phyloP scores from a whole-genome alignment of 2,797 vertebrate genomes.

The Paguma larvata region DNA sequence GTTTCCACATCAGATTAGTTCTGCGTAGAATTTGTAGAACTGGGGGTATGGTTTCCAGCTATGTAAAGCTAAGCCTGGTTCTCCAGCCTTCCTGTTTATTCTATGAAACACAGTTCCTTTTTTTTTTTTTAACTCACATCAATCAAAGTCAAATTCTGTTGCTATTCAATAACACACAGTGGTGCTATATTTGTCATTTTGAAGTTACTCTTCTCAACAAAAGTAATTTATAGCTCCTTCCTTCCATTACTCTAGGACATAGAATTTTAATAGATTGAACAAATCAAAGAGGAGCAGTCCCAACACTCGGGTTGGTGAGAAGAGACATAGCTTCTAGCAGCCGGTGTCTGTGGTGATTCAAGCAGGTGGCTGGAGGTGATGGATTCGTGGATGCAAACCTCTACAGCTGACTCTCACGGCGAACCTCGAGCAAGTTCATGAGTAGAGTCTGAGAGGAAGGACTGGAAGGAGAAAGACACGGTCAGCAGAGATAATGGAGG shows the following conservation, averaged over 20 bases:
- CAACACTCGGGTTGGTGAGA: not conserved
- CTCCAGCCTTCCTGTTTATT: not conserved
- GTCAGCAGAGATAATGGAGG: not conserved
- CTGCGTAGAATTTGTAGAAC: not conserved
- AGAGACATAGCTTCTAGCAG: not conserved
- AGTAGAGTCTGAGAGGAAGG: not conserved
- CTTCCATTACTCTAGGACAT: not conserved
- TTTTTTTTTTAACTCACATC: not conserved
- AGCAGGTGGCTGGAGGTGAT: not conserved
- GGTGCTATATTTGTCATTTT: not conserved
- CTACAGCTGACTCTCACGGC: not conserved
- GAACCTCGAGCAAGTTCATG: not conserved
- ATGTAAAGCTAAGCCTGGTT: not conserved
- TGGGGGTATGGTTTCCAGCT: not conserved
- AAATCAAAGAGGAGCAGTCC: not conserved
- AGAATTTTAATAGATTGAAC: not conserved
- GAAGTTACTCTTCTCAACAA: not conserved
- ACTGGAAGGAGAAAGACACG: not conserved
- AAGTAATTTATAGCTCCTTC: not conserved
- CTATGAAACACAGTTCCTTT: not conserved
- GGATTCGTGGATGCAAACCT: not conserved
- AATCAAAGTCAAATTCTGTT: conserved; percentile 46
- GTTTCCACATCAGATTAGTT: not conserved
- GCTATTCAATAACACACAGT: not conserved
- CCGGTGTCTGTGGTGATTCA: too few relatives aligned